Evolutionary conservation across 2,797 vertebrate genomes (phyloP).

Genomic region (Crypturellus tataupa): DNA sequence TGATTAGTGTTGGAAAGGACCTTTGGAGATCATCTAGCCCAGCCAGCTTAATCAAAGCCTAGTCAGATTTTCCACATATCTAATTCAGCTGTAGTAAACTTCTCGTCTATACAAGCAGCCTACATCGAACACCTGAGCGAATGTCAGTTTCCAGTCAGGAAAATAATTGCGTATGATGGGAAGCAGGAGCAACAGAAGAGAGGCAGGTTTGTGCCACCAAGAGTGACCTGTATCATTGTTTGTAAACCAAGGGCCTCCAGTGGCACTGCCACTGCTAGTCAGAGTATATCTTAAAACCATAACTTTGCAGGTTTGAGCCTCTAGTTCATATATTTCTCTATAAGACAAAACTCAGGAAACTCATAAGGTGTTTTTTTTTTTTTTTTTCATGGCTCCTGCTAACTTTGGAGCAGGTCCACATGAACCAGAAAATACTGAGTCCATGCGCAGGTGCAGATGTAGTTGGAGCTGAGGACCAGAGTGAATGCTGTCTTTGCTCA

Average conservation of each 20-base stretch:
- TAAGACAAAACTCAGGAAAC: neutral
- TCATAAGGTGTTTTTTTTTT: neutral
- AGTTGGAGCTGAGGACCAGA: neutral
- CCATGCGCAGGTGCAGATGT: neutral
- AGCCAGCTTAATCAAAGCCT: neutral
- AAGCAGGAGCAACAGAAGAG: neutral
- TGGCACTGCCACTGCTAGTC: neutral
- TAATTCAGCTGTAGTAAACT: neutral
- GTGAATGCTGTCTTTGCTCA: neutral
- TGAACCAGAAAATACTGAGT: neutral
- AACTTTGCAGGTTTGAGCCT: neutral
- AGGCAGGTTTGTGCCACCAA: neutral
- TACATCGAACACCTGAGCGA: neutral
- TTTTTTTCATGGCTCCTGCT: neutral
- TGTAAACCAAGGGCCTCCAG: neutral
- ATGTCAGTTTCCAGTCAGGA: neutral
- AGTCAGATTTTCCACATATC: neutral
- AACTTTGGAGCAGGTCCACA: neutral
- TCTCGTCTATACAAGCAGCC: neutral
- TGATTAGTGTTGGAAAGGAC: too few relatives aligned
- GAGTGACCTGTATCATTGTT: neutral
- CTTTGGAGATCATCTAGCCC: too few relatives aligned
- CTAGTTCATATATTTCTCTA: neutral
- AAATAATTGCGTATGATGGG: neutral
- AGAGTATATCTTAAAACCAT: rapidly evolving